Evolutionary conservation across 2,797 vertebrate genomes (phyloP), one percentile per base, ranked within the genome.

Genomic region (Microctenopoma stevenorrisi): DNA sequence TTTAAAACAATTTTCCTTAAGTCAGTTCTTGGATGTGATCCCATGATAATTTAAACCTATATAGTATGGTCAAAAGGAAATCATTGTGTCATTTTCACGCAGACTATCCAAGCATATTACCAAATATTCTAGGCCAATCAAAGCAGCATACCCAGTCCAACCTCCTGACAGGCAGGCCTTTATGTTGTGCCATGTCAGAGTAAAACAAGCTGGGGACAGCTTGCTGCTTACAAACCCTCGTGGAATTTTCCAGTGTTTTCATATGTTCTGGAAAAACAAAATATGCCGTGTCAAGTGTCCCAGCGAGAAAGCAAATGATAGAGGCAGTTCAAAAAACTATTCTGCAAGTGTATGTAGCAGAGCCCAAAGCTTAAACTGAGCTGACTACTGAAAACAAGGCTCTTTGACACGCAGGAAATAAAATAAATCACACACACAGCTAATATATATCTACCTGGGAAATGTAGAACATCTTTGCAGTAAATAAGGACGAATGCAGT

Each of bases 161-260:
- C 69, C 78, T 79, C 69, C 72, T 82, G 68, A 81, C 81, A 78
- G 68, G 47, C 65, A 75, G 62, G 47, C 61, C 72, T 86, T 84
- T 63, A 82, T 84, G 70, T 61, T 2, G 37, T 72, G 88, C 84
- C 84, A 87, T 81, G 74, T 69, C 68, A 64, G 68, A 69, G 67
- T 58, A 72, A 68, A 84, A 40, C 44, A 44, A 72, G 71, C 74
- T 71, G 77, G 62, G 61, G 70, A 70, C 46, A 53, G 72, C 74
- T 59, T 35, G 51, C 68, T 78, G 49, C 69, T 75, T 76, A 74
- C 46, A 76, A 75, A 71, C 44, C 44, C 65, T 76, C n/a, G 66
- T 73, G 81, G 78, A 88, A 89, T 74, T 85, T 91, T 88, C 83
- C 83, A 66, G 55, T 87, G 79, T 84, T 83, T 88, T 83, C 70